These are phyloP conservation scores for Aptenodytes patagonicus DNA, from an alignment of 2,113 vertebrate species.

Conservation along the genomic window DNA sequence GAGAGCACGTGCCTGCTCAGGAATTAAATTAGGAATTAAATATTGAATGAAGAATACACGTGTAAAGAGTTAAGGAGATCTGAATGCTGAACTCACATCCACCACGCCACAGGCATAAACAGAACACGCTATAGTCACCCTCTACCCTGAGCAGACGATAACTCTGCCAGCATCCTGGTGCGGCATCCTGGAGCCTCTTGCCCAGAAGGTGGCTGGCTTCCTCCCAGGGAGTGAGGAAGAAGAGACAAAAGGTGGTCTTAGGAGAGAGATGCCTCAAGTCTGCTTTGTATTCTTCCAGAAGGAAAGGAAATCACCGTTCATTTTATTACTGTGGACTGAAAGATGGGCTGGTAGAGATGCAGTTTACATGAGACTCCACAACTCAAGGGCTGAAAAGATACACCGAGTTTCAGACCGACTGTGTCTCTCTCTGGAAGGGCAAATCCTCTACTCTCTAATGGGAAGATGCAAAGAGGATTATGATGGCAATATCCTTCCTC, in stretches of 20 bases:
- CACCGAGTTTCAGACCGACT: background rate
- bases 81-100: background rate
- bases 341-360: background rate
- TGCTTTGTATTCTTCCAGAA: background rate
- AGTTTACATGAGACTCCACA: background rate
- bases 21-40: background rate
- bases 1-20: background rate
- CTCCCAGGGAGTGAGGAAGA: background rate
- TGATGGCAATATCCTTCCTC: background rate
- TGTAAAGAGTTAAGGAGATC: background rate
- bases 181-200: background rate
- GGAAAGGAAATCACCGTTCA: background rate
- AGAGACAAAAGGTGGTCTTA: background rate
- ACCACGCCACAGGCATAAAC: background rate
- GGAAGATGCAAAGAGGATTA: background rate
- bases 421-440: background rate
- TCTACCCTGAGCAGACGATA: background rate
- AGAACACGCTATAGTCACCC: background rate
- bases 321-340: background rate
- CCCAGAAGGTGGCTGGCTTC: background rate
- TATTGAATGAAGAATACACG: background rate
- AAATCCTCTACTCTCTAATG: background rate
- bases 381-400: background rate
- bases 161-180: background rate
- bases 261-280: background rate